These are phyloP conservation scores for Sander lucioperca DNA, from an alignment of 2,113 vertebrate species.

Conservation along the genomic window DNA sequence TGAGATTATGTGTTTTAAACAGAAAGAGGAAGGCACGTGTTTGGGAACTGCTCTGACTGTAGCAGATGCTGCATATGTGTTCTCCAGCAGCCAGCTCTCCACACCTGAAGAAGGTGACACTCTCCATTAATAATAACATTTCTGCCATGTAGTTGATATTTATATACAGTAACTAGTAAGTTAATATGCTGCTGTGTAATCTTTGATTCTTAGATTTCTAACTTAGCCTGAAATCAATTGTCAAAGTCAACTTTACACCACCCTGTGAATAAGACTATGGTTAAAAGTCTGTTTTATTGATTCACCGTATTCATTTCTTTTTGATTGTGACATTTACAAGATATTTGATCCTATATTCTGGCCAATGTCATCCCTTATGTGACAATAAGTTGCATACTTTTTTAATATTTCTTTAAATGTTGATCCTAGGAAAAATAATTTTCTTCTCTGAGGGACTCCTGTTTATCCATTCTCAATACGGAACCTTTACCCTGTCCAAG, in stretches of 20 bases:
- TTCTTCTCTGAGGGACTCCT: slow-evolving; percentile 94
- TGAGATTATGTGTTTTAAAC: slow-evolving; percentile 17
- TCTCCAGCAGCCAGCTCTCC: slow-evolving; percentile 85
- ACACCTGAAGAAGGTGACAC: slow-evolving; percentile 90
- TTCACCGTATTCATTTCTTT: background rate
- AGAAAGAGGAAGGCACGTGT: slow-evolving; percentile 86
- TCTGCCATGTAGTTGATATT: background rate
- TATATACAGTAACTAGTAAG: background rate
- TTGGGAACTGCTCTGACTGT: slow-evolving; percentile 88
- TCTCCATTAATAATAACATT: background rate
- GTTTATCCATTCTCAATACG: slow-evolving; percentile 88
- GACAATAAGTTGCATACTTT: background rate
- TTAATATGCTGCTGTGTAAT: background rate
- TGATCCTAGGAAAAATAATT: slow-evolving; percentile 86
- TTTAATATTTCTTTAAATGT: slow-evolving; percentile 7
- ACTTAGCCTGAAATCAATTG: background rate
- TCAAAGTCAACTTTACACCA: background rate
- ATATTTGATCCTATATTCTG: too few species aligned
- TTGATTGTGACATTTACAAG: background rate
- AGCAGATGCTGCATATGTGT: slow-evolving; percentile 88
- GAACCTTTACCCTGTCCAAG: slow-evolving; percentile 89
- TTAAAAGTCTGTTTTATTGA: background rate
- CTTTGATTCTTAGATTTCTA: background rate
- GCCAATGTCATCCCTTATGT: background rate
- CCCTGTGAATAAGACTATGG: background rate